phyloP scores from a whole-genome alignment of 2,797 vertebrate genomes.

The Urocyon cinereoargenteus region DNA sequence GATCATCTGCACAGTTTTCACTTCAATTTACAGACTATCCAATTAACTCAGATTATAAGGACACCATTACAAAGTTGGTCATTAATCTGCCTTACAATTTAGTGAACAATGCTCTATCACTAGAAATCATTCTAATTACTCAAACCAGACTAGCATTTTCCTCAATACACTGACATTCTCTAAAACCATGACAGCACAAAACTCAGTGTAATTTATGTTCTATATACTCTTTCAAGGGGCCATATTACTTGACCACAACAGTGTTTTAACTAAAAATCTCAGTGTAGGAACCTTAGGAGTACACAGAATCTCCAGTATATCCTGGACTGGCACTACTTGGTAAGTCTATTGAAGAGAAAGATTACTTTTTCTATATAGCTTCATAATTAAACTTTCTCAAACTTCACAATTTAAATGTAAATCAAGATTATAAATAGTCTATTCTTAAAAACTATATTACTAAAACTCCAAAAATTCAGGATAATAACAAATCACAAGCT shows the following conservation, averaged over 20 bases:
- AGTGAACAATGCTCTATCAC: constrained; percentile 9
- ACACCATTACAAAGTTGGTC: constrained; percentile 17
- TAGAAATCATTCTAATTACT: constrained; percentile 14
- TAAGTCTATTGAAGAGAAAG: not conserved
- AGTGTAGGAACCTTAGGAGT: not conserved
- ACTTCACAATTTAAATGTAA: constrained; percentile 45
- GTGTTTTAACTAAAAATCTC: not conserved
- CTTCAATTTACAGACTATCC: constrained; percentile 43
- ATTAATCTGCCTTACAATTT: constrained; percentile 12
- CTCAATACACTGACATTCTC: not conserved
- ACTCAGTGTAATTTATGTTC: not conserved
- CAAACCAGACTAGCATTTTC: not conserved
- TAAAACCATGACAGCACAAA: constrained; percentile 14
- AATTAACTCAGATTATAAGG: not conserved
- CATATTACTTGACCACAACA: not conserved
- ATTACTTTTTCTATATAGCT: not conserved
- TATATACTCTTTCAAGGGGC: not conserved
- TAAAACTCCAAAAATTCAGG: constrained; percentile 44
- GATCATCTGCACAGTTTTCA: not conserved
- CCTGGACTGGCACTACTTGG: not conserved
- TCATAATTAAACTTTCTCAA: not conserved
- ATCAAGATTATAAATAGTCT: constrained; percentile 36
- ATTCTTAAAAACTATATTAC: constrained; percentile 13
- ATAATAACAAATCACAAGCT: constrained; percentile 19
- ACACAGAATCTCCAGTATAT: not conserved